A percentile compares a stretch with the other conserved stretches of the same genome.
phyloP scores from a whole-genome alignment of 2,888 invertebrate species.

The Trypoxylon attenuatum region DNA sequence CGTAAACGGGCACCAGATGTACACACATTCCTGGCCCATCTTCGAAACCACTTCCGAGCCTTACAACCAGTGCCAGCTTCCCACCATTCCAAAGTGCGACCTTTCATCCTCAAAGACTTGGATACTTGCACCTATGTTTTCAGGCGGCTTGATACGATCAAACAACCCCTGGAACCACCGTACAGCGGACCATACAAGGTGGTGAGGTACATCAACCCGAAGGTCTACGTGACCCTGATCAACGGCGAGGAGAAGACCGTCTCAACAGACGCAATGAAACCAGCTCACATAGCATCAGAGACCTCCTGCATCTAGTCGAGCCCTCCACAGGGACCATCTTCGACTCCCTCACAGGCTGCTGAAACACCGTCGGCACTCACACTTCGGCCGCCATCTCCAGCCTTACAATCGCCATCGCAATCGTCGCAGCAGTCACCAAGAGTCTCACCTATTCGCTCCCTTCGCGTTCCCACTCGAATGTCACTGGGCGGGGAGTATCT shows the following conservation, averaged over 20 bases:
- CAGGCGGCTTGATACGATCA: not conserved
- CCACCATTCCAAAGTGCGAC: slow-evolving; percentile 15
- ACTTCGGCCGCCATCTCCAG: not conserved
- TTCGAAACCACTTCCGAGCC: slow-evolving; percentile 17
- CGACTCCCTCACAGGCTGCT: not conserved
- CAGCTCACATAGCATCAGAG: not conserved
- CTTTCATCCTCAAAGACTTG: slow-evolving; percentile 21
- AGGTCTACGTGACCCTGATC: not conserved
- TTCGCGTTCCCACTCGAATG: no score
- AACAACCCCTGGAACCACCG: not conserved
- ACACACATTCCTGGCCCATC: slow-evolving; percentile 12
- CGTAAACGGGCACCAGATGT: not conserved
- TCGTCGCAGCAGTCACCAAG: not conserved
- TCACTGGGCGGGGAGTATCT: no score
- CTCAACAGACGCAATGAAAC: not conserved
- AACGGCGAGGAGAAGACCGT: not conserved
- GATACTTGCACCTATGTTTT: not conserved
- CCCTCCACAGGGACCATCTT: not conserved
- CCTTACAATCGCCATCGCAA: not conserved
- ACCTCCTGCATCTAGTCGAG: not conserved
- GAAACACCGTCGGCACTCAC: not conserved
- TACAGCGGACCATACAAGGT: slow-evolving; percentile 10
- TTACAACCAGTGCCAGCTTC: slow-evolving; percentile 14
- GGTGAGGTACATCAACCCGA: not conserved
- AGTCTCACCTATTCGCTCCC: no score